Base-by-base conservation (phyloP, 2,888 invertebrate genomes). In the Lasioglossum oenotherae region DNA sequence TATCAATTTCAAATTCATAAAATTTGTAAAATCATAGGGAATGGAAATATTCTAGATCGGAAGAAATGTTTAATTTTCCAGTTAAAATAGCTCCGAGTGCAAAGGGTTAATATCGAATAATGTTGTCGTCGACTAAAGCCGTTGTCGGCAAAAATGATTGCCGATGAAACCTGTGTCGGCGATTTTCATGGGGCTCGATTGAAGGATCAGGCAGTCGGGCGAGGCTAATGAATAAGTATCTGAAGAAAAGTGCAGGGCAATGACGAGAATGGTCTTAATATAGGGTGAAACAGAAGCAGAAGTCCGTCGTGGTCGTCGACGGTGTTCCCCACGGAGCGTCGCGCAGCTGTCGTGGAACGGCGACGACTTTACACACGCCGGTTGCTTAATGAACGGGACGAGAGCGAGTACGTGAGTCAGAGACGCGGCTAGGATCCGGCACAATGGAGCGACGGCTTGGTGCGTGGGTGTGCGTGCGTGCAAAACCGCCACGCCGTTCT, bases 351-450 rank as follows among this genome's bases (percentile, higher is more conserved):
- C 81, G 87, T 46, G 75, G 83, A 49, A 74, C 69, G 64, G 77
- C 82, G 78, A 75, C 82, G 80, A 81, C 82, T 85, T 83, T 69
- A 64, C 87, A 81, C 74, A 76, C 81, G 80, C 74, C 81, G 78
- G 80, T 82, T 84, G 81, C 82, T 89, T 87, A 89, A 89, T 81
- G 88, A 89, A 89, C 85, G 89, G 75, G 89, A 89, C 85, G 89
- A 78, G 89, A 87, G 89, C 89, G 53, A 53, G 85, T 80, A 84
- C 87, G 81, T 84, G 80, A 84, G 84, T 73, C 75, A 64, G 69
- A 69, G 49, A n/a, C 27, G 72, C 67, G 14, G 46, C 64, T 12
- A 10, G 73, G 27, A 31, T n/a, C 44, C 44, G 67, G 19, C 71
- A 88, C 85, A 87, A 87, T 85, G 60, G 74, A 44, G 16, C 57